These are phyloP conservation scores for Urocynchramus pylzowi DNA, from an alignment of 2,113 vertebrate genomes.

Conservation along the genomic window DNA sequence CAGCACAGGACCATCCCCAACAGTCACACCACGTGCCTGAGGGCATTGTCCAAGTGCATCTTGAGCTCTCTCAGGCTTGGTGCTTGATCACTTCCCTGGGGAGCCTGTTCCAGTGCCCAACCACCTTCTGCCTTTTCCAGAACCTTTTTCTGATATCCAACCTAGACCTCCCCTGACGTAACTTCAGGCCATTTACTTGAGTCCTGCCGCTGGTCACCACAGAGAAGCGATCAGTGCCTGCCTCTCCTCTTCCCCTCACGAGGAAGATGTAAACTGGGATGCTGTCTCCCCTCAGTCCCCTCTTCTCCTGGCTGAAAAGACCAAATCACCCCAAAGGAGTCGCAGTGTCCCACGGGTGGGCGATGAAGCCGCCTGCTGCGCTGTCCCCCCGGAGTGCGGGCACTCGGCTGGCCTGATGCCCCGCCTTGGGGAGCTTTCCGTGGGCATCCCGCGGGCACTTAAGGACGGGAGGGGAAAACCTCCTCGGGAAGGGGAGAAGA, in stretches of 20 bases:
- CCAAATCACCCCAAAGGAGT: background rate
- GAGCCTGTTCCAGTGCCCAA: background rate
- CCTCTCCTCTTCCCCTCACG: too few relatives aligned
- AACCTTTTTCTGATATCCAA: background rate
- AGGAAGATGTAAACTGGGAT: background rate
- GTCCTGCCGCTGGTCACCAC: background rate
- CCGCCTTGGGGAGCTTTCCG: background rate
- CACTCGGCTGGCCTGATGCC: rapidly evolving
- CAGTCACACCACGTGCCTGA: too few relatives aligned
- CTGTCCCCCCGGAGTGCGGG: rapidly evolving
- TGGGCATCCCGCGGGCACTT: background rate
- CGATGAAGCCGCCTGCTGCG: background rate
- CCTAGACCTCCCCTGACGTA: background rate
- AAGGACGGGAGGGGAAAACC: rapidly evolving
- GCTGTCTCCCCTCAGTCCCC: background rate
- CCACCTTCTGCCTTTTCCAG: rapidly evolving
- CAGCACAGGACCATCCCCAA: background rate
- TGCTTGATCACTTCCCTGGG: background rate
- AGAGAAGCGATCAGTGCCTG: background rate
- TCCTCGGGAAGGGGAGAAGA: background rate
- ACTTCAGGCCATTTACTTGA: background rate
- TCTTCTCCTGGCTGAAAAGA: background rate
- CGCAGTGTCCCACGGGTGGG: rapidly evolving
- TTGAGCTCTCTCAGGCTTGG: background rate
- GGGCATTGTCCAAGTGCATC: background rate